Evolutionary conservation across 2,888 invertebrate genomes (phyloP).

Genomic region (Lottia gigantea): DNA sequence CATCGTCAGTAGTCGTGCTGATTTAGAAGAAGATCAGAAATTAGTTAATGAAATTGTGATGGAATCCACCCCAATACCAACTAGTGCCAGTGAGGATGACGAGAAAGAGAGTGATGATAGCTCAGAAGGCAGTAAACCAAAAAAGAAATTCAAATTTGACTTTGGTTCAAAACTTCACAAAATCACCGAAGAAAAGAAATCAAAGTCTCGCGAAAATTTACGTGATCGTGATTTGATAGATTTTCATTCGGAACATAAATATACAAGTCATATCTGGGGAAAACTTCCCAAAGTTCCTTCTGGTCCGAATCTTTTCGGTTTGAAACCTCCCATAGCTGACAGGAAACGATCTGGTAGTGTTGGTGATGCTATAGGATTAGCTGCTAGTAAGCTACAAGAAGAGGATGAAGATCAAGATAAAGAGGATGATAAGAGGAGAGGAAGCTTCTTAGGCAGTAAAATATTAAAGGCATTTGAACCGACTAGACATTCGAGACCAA

Average conservation of each 20-base stretch:
- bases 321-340: constrained; percentile 49
- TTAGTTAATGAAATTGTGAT: constrained; percentile 64
- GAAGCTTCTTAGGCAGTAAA: constrained; percentile 34
- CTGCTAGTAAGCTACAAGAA: constrained; percentile 27
- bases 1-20: constrained; percentile 65
- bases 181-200: constrained; percentile 58
- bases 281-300: constrained; percentile 58
- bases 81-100: constrained; percentile 61
- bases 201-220: constrained; percentile 47
- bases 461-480: constrained; percentile 30
- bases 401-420: constrained; percentile 22
- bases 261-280: constrained; percentile 35
- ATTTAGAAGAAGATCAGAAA: constrained; percentile 67
- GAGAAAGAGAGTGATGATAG: constrained; percentile 61
- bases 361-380: constrained; percentile 38
- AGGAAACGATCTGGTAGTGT: constrained; percentile 59
- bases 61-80: constrained; percentile 62
- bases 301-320: constrained; percentile 58
- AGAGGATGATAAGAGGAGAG: constrained; percentile 29
- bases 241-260: constrained; percentile 33
- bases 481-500: constrained; percentile 24
- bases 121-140: constrained; percentile 54
- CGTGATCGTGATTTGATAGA: constrained; percentile 43
- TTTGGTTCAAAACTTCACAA: constrained; percentile 56
- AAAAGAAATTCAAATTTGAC: constrained; percentile 61